phyloP scores from a whole-genome alignment of 2,113 vertebrate genomes.

The Sardina pilchardus region DNA sequence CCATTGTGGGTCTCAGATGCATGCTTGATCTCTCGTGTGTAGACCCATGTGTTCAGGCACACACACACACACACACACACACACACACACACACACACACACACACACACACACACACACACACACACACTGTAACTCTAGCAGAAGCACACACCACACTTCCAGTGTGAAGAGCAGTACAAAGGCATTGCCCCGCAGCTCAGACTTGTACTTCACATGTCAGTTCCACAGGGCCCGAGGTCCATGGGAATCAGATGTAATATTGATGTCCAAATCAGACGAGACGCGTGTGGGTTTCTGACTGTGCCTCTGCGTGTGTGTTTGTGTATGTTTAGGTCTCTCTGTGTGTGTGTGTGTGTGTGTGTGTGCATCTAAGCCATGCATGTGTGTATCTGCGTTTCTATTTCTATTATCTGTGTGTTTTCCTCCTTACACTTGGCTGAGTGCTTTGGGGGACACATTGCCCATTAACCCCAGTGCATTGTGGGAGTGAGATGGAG shows the following conservation, averaged over 20 bases:
- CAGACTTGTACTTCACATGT: conserved; percentile 61
- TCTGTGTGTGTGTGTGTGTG: neutral
- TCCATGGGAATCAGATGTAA: conserved; percentile 65
- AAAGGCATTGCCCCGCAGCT: conserved; percentile 63
- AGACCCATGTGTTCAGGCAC: conserved; percentile 1
- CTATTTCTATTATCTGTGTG: conserved; percentile 26
- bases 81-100: neutral
- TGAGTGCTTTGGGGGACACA: conserved; percentile 55
- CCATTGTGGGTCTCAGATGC: conserved; percentile 2
- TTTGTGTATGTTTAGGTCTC: neutral
- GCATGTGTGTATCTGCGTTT: neutral
- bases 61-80: conserved; percentile 36
- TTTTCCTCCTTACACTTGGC: conserved; percentile 49
- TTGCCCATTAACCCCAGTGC: conserved; percentile 60
- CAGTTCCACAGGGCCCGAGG: conserved; percentile 58
- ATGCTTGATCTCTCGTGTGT: neutral
- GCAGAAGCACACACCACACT: conserved; percentile 14
- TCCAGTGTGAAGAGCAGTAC: conserved; percentile 56
- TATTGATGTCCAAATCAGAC: conserved; percentile 63
- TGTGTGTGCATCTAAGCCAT: neutral
- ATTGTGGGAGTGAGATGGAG: conserved; percentile 52
- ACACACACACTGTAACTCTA: neutral
- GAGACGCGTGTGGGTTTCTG: neutral
- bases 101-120: no score
- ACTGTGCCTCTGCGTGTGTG: neutral